A percentile compares a stretch with the other conserved stretches of the same genome.
Conservation (phyloP, 1,140 invertebrate genomes). For the Drosophila sucinea region DNA sequence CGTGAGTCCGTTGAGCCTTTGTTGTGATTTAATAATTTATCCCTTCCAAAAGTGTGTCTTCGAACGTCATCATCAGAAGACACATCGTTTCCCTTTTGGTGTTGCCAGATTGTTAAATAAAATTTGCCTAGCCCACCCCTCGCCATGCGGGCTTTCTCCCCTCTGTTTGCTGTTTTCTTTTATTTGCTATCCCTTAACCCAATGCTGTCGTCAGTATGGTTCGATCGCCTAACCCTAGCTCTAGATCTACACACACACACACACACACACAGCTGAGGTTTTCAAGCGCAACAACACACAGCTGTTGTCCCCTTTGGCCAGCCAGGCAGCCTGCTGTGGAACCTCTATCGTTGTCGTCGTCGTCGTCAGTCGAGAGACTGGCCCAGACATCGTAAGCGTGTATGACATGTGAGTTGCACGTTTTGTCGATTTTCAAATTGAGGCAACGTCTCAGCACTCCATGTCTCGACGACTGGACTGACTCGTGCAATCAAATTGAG, state of each 20-base stretch:
- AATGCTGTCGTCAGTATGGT: conserved; percentile 20
- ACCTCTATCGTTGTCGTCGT: neutral
- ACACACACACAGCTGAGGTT: conserved; percentile 37
- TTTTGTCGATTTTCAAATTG: conserved; percentile 81
- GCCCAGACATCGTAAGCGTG: conserved; percentile 66
- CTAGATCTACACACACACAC: conserved; percentile 2
- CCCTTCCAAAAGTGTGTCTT: conserved; percentile 14
- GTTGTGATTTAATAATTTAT: conserved; percentile 52
- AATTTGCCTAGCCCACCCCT: too few species aligned
- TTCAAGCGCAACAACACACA: conserved; percentile 36
- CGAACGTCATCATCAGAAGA: conserved; percentile 21
- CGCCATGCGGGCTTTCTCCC: too few species aligned
- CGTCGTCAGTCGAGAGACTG: conserved; percentile 38
- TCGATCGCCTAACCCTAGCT: neutral
- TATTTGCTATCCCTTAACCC: neutral
- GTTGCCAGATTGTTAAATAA: too few species aligned
- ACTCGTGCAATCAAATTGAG: conserved; percentile 76
- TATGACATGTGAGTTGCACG: conserved; percentile 80
- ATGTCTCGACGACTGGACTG: conserved; percentile 37
- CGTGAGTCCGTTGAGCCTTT: conserved; percentile 27
- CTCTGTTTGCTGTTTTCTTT: neutral
- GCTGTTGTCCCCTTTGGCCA: conserved; percentile 43
- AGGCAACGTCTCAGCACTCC: conserved; percentile 70
- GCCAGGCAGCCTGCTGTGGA: conserved; percentile 14
- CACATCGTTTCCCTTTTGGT: neutral